Conservation (phyloP, 2,797 vertebrate species). For the Pangasius macronema region DNA sequence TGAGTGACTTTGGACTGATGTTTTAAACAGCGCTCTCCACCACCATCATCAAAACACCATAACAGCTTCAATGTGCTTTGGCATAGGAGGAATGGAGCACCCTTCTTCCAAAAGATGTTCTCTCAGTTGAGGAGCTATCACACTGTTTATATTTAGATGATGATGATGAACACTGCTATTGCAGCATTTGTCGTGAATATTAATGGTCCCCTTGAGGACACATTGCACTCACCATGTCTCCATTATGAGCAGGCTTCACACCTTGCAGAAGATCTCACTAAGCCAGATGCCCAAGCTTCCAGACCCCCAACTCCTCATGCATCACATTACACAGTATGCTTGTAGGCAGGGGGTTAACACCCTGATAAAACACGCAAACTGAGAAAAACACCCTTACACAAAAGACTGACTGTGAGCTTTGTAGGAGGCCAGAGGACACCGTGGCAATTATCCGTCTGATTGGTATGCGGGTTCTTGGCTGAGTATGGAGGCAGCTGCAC, state of each 20-base stretch:
- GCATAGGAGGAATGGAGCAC: not conserved
- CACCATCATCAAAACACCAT: not conserved
- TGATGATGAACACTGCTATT: slow-evolving; percentile 17
- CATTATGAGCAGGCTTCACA: slow-evolving; percentile 17
- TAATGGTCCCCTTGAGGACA: slow-evolving; percentile 24
- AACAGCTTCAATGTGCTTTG: not conserved
- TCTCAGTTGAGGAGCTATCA: not conserved
- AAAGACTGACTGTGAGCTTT: slow-evolving; percentile 43
- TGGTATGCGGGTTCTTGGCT: slow-evolving; percentile 62
- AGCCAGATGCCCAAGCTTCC: slow-evolving; percentile 11
- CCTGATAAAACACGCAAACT: slow-evolving; percentile 29
- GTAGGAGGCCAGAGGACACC: slow-evolving; percentile 47
- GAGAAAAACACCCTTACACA: slow-evolving; percentile 31
- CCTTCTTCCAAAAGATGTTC: not conserved
- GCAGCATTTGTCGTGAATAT: slow-evolving; percentile 27
- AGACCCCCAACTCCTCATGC: slow-evolving; percentile 21
- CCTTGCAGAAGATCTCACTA: slow-evolving; percentile 3
- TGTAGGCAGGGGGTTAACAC: slow-evolving; percentile 32
- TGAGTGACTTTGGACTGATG: not conserved
- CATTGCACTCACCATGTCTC: slow-evolving; percentile 19
- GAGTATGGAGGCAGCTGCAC: slow-evolving; percentile 67
- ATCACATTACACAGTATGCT: slow-evolving; percentile 31
- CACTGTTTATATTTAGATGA: slow-evolving; percentile 17
- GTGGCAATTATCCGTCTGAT: slow-evolving; percentile 68
- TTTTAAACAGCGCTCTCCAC: not conserved